Evolutionary conservation across 2,113 vertebrate species (phyloP), one percentile per base, ranked within the genome.

Genomic region (Amazona vittata): DNA sequence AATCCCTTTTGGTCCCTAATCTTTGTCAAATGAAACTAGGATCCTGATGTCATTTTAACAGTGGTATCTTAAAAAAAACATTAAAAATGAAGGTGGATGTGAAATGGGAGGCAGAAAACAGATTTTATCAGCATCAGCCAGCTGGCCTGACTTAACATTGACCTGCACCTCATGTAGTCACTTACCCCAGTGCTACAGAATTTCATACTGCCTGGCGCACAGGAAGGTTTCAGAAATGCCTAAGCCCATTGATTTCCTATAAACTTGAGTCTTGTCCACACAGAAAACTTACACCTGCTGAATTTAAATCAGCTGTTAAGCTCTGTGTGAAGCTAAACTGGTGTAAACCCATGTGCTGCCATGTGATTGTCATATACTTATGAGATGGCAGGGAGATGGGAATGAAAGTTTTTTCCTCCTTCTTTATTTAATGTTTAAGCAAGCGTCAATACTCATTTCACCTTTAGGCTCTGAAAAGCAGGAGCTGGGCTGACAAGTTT

Each of bases 271-370:
- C 50, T 82, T 94, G 77, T 78, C 80, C 77, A 91, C 37, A 59
- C 52, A 64, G 64, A 83, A 94, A 92, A 75, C 46, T 49, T 78
- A 29, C 41, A 89, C 59, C 50, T 90, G 46, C 47, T 90, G 92
- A 94, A 94, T 96, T 92, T 86, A 89, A 94, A 93, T 81, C 37
- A 86, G 64, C 68, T 69, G 39, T 83, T 90, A 89, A 88, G 78
- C 50, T 60, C 57, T 59, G 26, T 12, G 4, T 62, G 79, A 86
- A 64, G 39, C 35, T 62, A 83, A 88, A 83, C 12, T 37, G 33
- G 26, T 25, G 28, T 71, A 89, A 52, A 59, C 12, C 31, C 8
- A 17, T 15, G 59, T 39, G 31, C 0, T 2, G 35, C 31, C 2
- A 1, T 76, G 87, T 44, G 86, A 69, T 18, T 79, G 64, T 49